These are phyloP conservation scores for Alouatta palliata DNA, from an alignment of 2,113 vertebrate species.

Conservation along the genomic window DNA sequence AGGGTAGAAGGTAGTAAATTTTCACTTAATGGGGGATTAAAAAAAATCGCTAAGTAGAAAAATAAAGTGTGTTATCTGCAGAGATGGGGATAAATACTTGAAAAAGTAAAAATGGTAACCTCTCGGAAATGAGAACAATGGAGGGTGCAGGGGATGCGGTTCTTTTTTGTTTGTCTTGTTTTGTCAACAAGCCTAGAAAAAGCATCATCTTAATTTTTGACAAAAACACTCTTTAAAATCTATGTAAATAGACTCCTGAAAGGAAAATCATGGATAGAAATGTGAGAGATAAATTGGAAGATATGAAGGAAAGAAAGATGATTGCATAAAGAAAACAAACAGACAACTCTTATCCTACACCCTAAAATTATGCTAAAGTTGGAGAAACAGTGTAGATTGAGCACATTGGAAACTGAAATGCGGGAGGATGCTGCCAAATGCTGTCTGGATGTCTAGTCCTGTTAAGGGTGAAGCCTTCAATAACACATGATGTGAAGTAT, in stretches of 20 bases:
- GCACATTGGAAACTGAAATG: neutral
- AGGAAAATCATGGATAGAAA: neutral
- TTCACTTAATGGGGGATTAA: neutral
- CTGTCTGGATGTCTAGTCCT: too few species aligned
- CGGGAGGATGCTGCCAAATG: neutral
- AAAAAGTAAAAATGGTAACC: neutral
- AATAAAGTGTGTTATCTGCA: neutral
- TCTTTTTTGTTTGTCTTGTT: neutral
- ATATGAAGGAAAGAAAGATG: neutral
- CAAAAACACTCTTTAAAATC: neutral
- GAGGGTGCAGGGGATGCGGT: fast-evolving
- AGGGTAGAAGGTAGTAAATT: neutral
- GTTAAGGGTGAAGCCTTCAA: neutral
- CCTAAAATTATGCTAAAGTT: neutral
- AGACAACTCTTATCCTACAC: neutral
- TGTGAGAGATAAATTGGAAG: neutral
- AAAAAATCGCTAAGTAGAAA: neutral
- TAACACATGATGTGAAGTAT: neutral
- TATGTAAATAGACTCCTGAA: neutral
- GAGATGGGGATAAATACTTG: neutral
- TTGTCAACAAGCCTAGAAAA: neutral
- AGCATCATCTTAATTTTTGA: neutral
- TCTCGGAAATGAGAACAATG: neutral
- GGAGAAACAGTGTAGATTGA: neutral
- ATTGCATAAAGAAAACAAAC: neutral